Evolutionary conservation across 2,888 invertebrate genomes (phyloP).

Genomic region (Elmis aenea): DNA sequence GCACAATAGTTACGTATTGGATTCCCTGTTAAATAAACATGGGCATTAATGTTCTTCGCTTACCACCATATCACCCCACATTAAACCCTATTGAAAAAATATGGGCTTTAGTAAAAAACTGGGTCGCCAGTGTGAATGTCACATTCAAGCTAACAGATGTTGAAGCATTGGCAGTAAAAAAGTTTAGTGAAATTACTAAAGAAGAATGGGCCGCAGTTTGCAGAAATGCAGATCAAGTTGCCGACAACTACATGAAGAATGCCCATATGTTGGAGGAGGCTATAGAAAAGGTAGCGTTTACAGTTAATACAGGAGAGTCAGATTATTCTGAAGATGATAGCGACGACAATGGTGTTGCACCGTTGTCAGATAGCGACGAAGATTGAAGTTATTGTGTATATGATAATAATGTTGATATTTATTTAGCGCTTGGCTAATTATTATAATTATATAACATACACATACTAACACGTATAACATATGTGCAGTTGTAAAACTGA

Average conservation of each 20-base stretch:
- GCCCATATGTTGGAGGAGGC: conserved; percentile 7
- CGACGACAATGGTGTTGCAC: no score
- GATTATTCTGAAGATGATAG: no score
- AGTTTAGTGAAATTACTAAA: no score
- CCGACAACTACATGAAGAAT: conserved; percentile 3
- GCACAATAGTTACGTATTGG: conserved; percentile 5
- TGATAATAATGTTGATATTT: no score
- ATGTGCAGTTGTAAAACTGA: no score
- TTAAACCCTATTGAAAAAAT: conserved; percentile 10
- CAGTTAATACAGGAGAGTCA: no score
- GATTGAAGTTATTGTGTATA: no score
- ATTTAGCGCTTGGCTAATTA: no score
- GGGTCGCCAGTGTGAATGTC: conserved; percentile 5
- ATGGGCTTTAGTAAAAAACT: conserved; percentile 9
- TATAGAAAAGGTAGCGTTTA: no score
- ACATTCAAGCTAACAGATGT: conserved; percentile 8
- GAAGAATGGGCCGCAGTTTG: conserved; percentile 3
- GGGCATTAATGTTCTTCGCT: conserved; percentile 3
- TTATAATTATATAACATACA: no score
- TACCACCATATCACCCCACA: conserved; percentile 6
- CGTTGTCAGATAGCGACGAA: no score
- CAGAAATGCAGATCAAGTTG: conserved; percentile 1
- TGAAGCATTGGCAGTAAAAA: conserved; percentile 3
- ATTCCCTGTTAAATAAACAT: conserved; percentile 2
- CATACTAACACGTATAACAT: no score